Base-by-base conservation (phyloP, 2,888 invertebrate species). In the Dermolepida albohirtum region DNA sequence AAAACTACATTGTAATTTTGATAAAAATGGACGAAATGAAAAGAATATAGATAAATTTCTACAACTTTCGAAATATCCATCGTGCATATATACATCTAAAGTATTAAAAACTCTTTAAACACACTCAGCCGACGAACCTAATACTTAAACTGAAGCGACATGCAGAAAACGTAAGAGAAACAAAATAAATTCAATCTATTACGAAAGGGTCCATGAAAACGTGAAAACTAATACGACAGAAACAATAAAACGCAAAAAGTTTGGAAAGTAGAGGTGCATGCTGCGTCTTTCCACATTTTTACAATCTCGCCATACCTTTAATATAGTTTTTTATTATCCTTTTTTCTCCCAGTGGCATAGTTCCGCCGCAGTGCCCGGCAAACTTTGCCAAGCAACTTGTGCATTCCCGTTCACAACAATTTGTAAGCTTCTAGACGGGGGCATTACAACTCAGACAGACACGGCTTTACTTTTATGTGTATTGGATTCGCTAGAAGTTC, bases 391-490 rank as follows among this genome's bases (percentile, higher is more conserved):
- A 29, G 44, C 44, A 59, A 44, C 59, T 59, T 44, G 59, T 59
- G 59, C 29, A 59, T 59, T 59, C 29, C 44, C 44, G 59, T 47
- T 59, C 59, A 44, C 14, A 44, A 59, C 59, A 59, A 59, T 59
- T 59, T 59, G 59, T 59, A 59, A 59, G 59, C 59, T 59, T 14
- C 44, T 22, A 59, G 44, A 12, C 59, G 44, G 14, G 17, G 59
- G 59, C 22, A 29, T 34, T 47, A 10, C 59, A 22, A 59, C 22
- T 27, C 27, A 44, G 59, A 59, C 59, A 47, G 44, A 59, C 59
- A 59, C 44, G 14, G 44, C 59, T 59, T 59, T 59, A 59, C 59
- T 59, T 59, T 59, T 59, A 59, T 57, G 12, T 44, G 59, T 59
- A 59, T 59, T 44, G 59, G 44, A 59, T 59, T 59, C 44, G 12